Base-by-base conservation (phyloP, 2,888 invertebrate genomes). In the Ormyrus rosae region DNA sequence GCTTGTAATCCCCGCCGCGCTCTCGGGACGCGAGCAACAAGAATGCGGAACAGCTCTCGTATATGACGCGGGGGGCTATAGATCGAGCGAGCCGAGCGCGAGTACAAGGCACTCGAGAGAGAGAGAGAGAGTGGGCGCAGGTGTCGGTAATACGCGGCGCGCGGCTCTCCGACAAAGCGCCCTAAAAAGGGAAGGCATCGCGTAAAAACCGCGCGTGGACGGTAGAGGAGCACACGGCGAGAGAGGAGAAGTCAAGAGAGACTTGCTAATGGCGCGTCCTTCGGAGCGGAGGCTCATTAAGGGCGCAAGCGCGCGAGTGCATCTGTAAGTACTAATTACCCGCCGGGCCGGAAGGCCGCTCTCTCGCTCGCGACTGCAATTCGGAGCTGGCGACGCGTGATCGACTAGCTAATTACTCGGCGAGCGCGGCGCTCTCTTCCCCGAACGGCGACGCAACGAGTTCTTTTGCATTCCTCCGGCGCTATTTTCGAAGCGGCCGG, bases 281-380 rank as follows among this genome's bases (percentile, higher is more conserved):
- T 67, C 72, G 78, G 78, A 80, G 73, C 68, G 71, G 79, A 82
- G 71, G 82, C 86, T 88, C 88, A 86, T 88, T 88, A 88, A 87
- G 85, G 85, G 86, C 84, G 53, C 84, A 19, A 51, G 82, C 85
- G 82, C 85, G 87, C 87, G 86, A 86, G 85, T 88, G 88, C 87
- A 87, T 87, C 86, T 86, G 88, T 88, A 89, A 86, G 86, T 89
- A 90, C 90, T 90, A 90, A 90, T 90, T 90, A 89, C 88, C 85
- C 84, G 80, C 72, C 72, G 76, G 76, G 72, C 61, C 69, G 78
- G n/a, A 6, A 7, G 6, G 19, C n/a, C 71, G 7, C 45, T 5
- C 6, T 6, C 53, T 60, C 60, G 10, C 11, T 68, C 61, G 82
- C 84, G 80, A 81, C 83, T 82, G 81, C 82, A 84, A 85, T 88